Evolutionary conservation across 2,113 vertebrate genomes (phyloP).

Genomic region (Nibea albiflora): DNA sequence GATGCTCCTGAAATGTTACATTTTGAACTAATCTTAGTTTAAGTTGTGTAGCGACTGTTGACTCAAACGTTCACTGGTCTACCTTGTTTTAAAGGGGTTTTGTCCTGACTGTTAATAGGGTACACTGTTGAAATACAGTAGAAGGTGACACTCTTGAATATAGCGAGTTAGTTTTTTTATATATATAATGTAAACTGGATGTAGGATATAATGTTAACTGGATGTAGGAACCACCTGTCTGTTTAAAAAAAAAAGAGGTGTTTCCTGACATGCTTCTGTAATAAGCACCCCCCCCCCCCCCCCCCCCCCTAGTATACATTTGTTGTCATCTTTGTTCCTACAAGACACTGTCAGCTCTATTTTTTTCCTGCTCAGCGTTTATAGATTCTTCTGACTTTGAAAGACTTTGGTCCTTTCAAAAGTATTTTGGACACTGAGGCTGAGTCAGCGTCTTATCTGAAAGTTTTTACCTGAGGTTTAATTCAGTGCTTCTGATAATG

Average conservation of each 20-base stretch:
- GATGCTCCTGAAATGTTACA: slow-evolving; percentile 10
- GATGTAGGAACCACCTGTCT: slow-evolving; percentile 8
- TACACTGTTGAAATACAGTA: slow-evolving; percentile 11
- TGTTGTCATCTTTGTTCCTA: slow-evolving; percentile 15
- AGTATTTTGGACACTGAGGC: slow-evolving; percentile 11
- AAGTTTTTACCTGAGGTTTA: neutral
- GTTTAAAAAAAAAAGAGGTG: slow-evolving; percentile 2
- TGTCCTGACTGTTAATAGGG: slow-evolving; percentile 13
- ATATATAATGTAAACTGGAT: no score
- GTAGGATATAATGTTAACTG: slow-evolving; percentile 11
- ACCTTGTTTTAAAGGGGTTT: slow-evolving; percentile 51
- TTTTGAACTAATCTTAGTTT: slow-evolving; percentile 6
- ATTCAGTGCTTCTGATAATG: neutral
- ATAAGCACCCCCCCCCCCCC: neutral
- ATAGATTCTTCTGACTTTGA: slow-evolving; percentile 11
- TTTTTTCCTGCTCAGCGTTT: slow-evolving; percentile 8
- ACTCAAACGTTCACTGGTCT: slow-evolving; percentile 13
- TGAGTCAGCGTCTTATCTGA: neutral
- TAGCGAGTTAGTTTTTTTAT: slow-evolving; percentile 1
- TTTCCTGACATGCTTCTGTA: slow-evolving; percentile 33
- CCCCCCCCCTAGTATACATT: neutral
- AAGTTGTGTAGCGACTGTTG: slow-evolving; percentile 2
- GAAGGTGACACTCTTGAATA: neutral
- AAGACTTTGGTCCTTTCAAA: slow-evolving; percentile 20
- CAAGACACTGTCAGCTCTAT: slow-evolving; percentile 23